Percentiles rank a stretch among this genome's conserved stretches.
Evolutionary conservation across 2,113 vertebrate species (phyloP).

Genomic region (Scomber japonicus): DNA sequence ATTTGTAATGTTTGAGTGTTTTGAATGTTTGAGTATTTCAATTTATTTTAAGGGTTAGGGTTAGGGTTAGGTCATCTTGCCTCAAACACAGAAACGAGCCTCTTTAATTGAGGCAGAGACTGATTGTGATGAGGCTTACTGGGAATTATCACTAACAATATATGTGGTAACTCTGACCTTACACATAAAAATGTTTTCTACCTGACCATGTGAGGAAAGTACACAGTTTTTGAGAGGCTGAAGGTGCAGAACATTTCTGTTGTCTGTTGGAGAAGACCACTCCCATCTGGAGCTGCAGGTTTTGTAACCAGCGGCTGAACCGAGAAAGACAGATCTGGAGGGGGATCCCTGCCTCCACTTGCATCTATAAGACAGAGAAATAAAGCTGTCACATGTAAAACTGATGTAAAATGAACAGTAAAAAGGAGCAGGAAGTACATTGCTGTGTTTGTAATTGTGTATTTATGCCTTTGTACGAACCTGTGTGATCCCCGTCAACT

Average conservation of each 20-base stretch:
- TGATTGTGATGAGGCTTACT: neutral
- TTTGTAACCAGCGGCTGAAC: slow-evolving; percentile 92
- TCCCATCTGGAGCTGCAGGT: slow-evolving; percentile 87
- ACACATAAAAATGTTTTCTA: slow-evolving; percentile 61
- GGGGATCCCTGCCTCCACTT: slow-evolving; percentile 92
- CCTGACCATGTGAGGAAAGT: slow-evolving; percentile 97
- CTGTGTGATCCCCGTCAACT: slow-evolving; percentile 95
- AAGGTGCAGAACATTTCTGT: slow-evolving; percentile 6
- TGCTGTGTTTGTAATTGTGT: neutral
- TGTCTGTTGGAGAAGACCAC: slow-evolving; percentile 81
- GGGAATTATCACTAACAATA: neutral
- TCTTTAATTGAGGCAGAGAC: neutral
- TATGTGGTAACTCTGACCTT: neutral
- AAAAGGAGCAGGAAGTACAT: neutral
- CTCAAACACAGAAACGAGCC: neutral
- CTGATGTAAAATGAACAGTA: no score
- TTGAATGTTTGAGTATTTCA: neutral
- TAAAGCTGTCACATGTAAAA: neutral
- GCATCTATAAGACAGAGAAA: slow-evolving; percentile 79
- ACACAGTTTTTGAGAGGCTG: slow-evolving; percentile 80
- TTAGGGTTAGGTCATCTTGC: no score
- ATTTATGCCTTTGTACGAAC: slow-evolving; percentile 24
- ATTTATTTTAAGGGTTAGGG: neutral
- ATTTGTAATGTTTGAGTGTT: neutral
- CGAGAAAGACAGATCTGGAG: slow-evolving; percentile 92